Percentiles rank a stretch among this genome's conserved stretches.
These are phyloP conservation scores for Monomorium pharaonis DNA, from an alignment of 1,140 invertebrate species.

Conservation along the genomic window DNA sequence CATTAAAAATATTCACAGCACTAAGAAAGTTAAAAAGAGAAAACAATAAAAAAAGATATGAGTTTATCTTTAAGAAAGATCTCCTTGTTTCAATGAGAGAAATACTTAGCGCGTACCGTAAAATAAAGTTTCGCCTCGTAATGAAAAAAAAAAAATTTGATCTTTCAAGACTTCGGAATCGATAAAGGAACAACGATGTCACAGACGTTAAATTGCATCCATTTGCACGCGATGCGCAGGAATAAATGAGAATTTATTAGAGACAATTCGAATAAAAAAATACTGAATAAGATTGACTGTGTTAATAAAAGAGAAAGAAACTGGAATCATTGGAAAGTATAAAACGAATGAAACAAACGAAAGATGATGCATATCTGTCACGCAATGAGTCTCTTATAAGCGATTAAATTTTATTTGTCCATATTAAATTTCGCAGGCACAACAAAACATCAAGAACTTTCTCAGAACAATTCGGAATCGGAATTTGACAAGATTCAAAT, in stretches of 20 bases:
- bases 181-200: slow-evolving; percentile 1
- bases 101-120: not conserved
- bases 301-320: not conserved
- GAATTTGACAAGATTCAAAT: not conserved
- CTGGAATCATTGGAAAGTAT: not conserved
- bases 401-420: not conserved
- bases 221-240: slow-evolving; percentile 9
- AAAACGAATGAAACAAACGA: not conserved
- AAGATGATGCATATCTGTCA: not conserved
- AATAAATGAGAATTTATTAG: slow-evolving; percentile 6
- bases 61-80: not conserved
- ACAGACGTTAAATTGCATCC: slow-evolving; percentile 13
- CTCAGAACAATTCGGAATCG: not conserved
- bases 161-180: not conserved
- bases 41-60: not conserved
- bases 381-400: not conserved
- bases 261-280: not conserved
- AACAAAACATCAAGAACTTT: not conserved
- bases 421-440: not conserved
- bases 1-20: too few relatives aligned
- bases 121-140: not conserved
- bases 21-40: too few relatives aligned
- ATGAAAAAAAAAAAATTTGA: slow-evolving; percentile 9
- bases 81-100: not conserved
- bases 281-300: not conserved